These are phyloP conservation scores for Procambarus virginalis DNA, from an alignment of 1,140 invertebrate species.

Conservation along the genomic window DNA sequence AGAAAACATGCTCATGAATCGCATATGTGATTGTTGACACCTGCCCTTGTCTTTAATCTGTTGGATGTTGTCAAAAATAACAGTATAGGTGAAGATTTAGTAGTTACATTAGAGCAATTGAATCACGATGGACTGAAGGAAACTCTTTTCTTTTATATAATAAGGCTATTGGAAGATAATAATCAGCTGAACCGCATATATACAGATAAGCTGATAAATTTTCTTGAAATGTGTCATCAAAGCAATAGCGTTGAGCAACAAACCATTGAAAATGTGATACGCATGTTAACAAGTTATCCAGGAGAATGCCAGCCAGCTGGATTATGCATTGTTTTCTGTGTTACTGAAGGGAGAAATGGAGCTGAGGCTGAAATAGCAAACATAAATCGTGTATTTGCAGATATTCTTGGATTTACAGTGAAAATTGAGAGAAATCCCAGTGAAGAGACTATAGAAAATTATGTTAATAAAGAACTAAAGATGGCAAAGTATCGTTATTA, in stretches of 20 bases:
- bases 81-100: neutral
- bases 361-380: slow-evolving; percentile 30
- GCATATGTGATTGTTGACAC: slow-evolving; percentile 33
- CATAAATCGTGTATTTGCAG: slow-evolving; percentile 22
- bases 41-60: slow-evolving; percentile 14
- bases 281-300: slow-evolving; percentile 16
- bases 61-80: neutral
- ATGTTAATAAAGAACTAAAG: slow-evolving; percentile 6
- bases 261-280: neutral
- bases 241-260: neutral
- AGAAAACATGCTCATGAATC: slow-evolving; percentile 38
- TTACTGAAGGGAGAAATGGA: slow-evolving; percentile 23
- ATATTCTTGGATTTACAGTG: slow-evolving; percentile 38
- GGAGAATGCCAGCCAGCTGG: slow-evolving; percentile 38
- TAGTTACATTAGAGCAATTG: neutral
- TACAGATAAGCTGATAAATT: slow-evolving; percentile 22
- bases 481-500: slow-evolving; percentile 40
- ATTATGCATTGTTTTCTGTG: slow-evolving; percentile 44
- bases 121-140: slow-evolving; percentile 30
- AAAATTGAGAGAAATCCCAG: slow-evolving; percentile 23
- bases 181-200: slow-evolving; percentile 30
- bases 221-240: neutral
- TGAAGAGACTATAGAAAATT: neutral
- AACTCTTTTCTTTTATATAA: slow-evolving; percentile 39
- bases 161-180: slow-evolving; percentile 19